A percentile compares a stretch with the other conserved stretches of the same genome.
phyloP scores from a whole-genome alignment of 2,113 vertebrate species.

The Calypte anna region DNA sequence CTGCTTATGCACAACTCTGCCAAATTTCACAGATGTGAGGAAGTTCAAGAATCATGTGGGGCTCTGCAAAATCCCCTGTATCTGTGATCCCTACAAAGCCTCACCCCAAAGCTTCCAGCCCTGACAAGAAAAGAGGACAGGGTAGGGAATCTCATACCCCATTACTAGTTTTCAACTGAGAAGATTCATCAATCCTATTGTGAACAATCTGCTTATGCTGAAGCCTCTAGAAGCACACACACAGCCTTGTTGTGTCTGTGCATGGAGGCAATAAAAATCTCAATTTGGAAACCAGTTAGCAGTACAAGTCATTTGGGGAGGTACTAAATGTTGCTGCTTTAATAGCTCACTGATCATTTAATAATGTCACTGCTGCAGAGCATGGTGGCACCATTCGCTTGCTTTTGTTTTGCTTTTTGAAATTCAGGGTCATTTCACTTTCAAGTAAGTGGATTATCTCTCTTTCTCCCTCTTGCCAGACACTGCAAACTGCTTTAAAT shows the following conservation, averaged over 20 bases:
- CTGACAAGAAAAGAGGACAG: background rate
- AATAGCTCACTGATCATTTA: slow-evolving; percentile 76
- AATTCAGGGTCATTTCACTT: slow-evolving; percentile 70
- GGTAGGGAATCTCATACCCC: background rate
- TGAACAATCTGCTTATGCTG: slow-evolving; percentile 1
- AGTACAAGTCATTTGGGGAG: slow-evolving; percentile 67
- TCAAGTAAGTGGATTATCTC: slow-evolving; percentile 52
- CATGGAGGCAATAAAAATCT: slow-evolving; percentile 65
- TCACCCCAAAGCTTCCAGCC: slow-evolving; percentile 1
- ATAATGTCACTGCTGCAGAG: slow-evolving; percentile 69
- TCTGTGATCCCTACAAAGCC: background rate
- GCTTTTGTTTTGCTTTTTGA: slow-evolving; percentile 70
- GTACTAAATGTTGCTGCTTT: slow-evolving; percentile 72
- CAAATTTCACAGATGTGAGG: slow-evolving; percentile 34
- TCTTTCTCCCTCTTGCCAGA: slow-evolving; percentile 34
- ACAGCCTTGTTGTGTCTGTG: slow-evolving; percentile 41
- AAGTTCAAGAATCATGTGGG: background rate
- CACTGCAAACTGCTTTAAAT: slow-evolving; percentile 60
- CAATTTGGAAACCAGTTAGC: slow-evolving; percentile 73
- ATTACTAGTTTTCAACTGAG: slow-evolving; percentile 15
- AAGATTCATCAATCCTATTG: slow-evolving; percentile 30
- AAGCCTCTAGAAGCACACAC: slow-evolving; percentile 28
- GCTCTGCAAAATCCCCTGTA: background rate
- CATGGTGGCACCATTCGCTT: slow-evolving; percentile 55
- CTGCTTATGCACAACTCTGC: background rate